Evolutionary conservation across 1,140 invertebrate genomes (phyloP), one percentile per base, ranked within the genome.

Genomic region (Anastatus disparis): DNA sequence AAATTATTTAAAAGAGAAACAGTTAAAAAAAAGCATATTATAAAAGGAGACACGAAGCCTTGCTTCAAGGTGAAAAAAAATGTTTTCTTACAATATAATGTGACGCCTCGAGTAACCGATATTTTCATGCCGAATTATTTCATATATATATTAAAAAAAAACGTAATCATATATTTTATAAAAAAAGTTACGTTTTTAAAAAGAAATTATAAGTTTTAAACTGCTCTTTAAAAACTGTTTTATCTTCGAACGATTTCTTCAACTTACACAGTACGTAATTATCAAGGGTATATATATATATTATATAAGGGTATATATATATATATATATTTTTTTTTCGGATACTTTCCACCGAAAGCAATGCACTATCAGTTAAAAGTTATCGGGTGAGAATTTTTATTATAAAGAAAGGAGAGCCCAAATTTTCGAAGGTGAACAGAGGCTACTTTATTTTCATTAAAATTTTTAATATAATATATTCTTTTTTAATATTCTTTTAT

Each of bases 201-300:
- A 31, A 53, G 35, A 26, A 53, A 50, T 38, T 64, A 52, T 38
- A 64, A 64, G 50, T 26, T 64, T 35, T 26, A 64, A 64, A 64
- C 8, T 38, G n/a, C n/a, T 50, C 3, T 50, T 62, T 35, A 48
- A 26, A 3, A 4, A 35, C 17, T 12, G 8, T 22, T 20, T 35
- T 63, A 63, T 63, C 27, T 63, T 31, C 0, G 9, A 13, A 3
- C 10, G 40, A 46, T 62, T 22, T 46, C 42, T 17, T 52, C 10
- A 22, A 40, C 24, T 62, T 62, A 55, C 52, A 20, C 52, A 12
- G 26, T 12, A 52, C 26, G 24, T 52, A 24, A 52, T 52, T 52
- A 17, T 35, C 52, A n/a, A n/a, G n/a, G n/a, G n/a, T n/a, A n/a
- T n/a, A n/a, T n/a, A n/a, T n/a, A n/a, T n/a, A n/a, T n/a, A n/a